Evolutionary conservation across 2,797 vertebrate species (phyloP), one percentile per base, ranked within the genome.

Genomic region (Myotis planiceps): DNA sequence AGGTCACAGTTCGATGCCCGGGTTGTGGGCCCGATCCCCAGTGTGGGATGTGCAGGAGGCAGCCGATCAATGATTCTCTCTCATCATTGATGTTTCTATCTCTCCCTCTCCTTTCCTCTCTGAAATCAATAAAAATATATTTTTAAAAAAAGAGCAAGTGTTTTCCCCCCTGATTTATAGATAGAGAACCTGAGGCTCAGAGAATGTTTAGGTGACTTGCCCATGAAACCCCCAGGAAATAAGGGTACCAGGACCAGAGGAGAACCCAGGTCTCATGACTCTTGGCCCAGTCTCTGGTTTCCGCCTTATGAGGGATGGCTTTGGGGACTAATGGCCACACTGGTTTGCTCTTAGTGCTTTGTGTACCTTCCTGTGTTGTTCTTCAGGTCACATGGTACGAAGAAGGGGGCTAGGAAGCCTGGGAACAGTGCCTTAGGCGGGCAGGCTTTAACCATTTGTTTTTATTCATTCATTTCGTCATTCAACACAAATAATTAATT

Each of bases 401-500:
- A 15, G 39, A 66, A 47, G 42, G 14, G 81, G 18, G 6, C 19
- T 53, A 18, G 51, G 58, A 78, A 39, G 51, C 68, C 71, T 96
- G 32, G 32, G 84, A 86, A 42, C 34, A 42, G 6, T 78, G 29
- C 37, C 4, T 10, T 78, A n/a, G 51, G 9, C 18, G 75, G 74
- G 12, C 55, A 55, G 23, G n/a, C 82, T 92, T 93, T 92, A 39
- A 82, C 27, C 15, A 19, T 71, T 84, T 91, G 18, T 53, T 68
- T 66, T 84, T 60, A 69, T 72, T 89, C 9, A 3, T 81, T 94
- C 9, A 71, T 71, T 91, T 90, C 65, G 9, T 78, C n/a, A 85
- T 74, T 95, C 16, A 78, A n/a, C 71, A 90, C 37, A 84, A 82
- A 94, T 92, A 32, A 68, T 89, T 81, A n/a, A 88, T 88, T 92